These are phyloP conservation scores for Cephus pulcher DNA, from an alignment of 2,888 invertebrate genomes.

Conservation along the genomic window DNA sequence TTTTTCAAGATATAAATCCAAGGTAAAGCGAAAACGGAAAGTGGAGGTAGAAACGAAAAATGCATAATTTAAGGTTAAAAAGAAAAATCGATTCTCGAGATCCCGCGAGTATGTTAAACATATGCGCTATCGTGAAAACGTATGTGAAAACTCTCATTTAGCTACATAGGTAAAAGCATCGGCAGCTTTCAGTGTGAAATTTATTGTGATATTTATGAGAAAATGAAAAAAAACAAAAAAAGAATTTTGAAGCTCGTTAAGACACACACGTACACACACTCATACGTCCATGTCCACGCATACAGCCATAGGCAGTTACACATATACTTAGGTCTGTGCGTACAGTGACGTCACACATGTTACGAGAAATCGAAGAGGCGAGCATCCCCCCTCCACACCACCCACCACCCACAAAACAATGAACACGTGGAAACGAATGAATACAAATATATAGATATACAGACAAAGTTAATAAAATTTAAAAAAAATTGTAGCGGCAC, in stretches of 20 bases:
- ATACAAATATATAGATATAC: slow-evolving; percentile 14
- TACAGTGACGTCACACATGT: too few species aligned
- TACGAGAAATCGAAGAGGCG: too few species aligned
- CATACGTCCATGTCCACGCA: slow-evolving; percentile 1
- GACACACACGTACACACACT: slow-evolving; percentile 3
- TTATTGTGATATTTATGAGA: slow-evolving; percentile 62
- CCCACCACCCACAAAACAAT: neutral
- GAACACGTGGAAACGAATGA: neutral
- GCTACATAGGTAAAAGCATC: slow-evolving; percentile 34
- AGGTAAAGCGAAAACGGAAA: too few species aligned
- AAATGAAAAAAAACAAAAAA: slow-evolving; percentile 27
- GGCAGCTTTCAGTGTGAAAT: slow-evolving; percentile 64
- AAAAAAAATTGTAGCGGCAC: slow-evolving; percentile 1
- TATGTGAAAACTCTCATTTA: too few species aligned
- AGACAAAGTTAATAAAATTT: slow-evolving; percentile 5
- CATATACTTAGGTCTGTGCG: neutral
- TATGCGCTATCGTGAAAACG: too few species aligned
- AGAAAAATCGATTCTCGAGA: too few species aligned
- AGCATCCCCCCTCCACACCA: too few species aligned
- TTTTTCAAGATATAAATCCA: too few species aligned
- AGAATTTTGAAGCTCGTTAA: slow-evolving; percentile 27
- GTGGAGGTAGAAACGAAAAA: too few species aligned
- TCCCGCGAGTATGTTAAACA: too few species aligned
- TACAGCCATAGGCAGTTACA: neutral
- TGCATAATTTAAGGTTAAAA: too few species aligned